Conservation (phyloP, 2,113 vertebrate genomes). For the Hyla sarda region DNA sequence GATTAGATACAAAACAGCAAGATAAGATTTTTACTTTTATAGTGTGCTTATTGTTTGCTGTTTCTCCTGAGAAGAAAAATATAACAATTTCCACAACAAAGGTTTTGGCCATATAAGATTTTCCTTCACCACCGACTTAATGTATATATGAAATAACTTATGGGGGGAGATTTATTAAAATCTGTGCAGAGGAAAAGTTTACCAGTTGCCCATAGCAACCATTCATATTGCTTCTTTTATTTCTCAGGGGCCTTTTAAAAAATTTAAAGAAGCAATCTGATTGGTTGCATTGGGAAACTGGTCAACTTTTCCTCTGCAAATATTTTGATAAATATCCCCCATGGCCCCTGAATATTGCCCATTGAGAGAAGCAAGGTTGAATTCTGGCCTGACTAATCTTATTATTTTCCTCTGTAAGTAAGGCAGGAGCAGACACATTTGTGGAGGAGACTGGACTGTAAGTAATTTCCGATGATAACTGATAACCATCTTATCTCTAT, state of each 20-base stretch:
- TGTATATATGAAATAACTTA: no score
- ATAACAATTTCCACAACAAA: neutral
- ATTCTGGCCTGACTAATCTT: neutral
- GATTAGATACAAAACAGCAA: conserved; percentile 82
- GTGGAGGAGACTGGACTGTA: neutral
- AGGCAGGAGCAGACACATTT: neutral
- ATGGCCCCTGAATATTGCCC: neutral
- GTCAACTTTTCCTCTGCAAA: no score
- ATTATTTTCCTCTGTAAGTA: neutral
- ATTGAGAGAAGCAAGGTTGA: neutral
- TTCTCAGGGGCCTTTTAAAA: no score
- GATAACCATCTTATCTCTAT: no score
- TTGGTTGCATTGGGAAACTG: no score
- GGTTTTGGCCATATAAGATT: neutral
- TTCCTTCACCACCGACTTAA: neutral
- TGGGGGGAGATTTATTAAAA: no score
- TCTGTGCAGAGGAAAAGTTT: no score
- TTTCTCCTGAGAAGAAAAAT: neutral
- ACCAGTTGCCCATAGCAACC: no score
- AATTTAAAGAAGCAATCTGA: no score
- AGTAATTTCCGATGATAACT: no score
- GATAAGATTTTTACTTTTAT: conserved; percentile 83
- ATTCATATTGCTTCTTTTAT: no score
- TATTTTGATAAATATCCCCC: no score
- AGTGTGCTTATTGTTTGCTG: conserved; percentile 69